Evolutionary conservation across 1,140 invertebrate genomes (phyloP).

Genomic region (Caenorhabditis brenneri): DNA sequence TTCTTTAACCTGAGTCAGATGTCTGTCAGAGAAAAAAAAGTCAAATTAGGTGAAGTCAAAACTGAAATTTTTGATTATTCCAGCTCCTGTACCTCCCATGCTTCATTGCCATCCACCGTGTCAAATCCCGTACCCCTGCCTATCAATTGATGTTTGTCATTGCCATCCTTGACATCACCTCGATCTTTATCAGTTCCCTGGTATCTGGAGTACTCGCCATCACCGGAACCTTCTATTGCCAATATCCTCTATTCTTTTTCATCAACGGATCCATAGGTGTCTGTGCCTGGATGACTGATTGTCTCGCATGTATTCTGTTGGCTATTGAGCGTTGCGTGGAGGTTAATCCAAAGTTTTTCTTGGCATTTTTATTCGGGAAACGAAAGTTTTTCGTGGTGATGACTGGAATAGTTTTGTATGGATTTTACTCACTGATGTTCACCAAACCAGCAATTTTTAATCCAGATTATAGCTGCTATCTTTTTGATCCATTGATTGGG

Average conservation of each 20-base stretch:
- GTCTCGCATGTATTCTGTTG: too few relatives aligned
- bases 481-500: background rate
- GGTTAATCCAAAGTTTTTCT: too few relatives aligned
- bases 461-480: background rate
- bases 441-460: background rate
- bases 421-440: background rate
- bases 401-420: too few relatives aligned
- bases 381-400: background rate
- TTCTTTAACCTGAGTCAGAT: too few relatives aligned
- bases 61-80: too few relatives aligned
- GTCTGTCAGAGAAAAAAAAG: too few relatives aligned
- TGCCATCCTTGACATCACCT: background rate
- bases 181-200: background rate
- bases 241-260: background rate
- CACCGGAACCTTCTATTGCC: constrained; percentile 15
- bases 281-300: background rate
- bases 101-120: background rate
- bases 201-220: background rate
- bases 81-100: constrained; percentile 80
- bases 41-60: too few relatives aligned
- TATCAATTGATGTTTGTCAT: constrained; percentile 28
- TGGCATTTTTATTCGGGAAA: background rate
- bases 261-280: background rate
- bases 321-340: too few relatives aligned
- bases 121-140: background rate